Percentiles rank a stretch among this genome's conserved stretches.
Evolutionary conservation across 2,888 invertebrate species (phyloP).

Genomic region (Phasia obesa): DNA sequence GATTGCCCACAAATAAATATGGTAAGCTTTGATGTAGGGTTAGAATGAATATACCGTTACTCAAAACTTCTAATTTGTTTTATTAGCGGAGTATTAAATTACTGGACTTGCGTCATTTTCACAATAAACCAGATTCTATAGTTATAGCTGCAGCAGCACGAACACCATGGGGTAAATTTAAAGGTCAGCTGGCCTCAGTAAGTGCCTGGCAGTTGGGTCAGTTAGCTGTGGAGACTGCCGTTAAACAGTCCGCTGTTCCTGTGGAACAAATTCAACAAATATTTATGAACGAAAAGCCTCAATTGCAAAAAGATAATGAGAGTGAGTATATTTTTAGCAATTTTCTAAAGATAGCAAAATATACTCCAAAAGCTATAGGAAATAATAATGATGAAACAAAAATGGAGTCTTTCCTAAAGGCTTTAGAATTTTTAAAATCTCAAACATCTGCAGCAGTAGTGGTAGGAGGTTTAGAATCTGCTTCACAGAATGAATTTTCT

Average conservation of each 20-base stretch:
- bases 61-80: background rate
- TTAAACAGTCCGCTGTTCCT: slow-evolving; percentile 90
- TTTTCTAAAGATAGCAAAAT: slow-evolving; percentile 42
- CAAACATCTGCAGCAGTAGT: background rate
- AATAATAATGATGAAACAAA: background rate
- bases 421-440: slow-evolving; percentile 30
- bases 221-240: slow-evolving; percentile 90
- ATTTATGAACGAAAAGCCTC: slow-evolving; percentile 84
- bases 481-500: slow-evolving; percentile 11
- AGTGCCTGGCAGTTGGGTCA: slow-evolving; percentile 93
- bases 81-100: background rate
- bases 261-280: slow-evolving; percentile 94
- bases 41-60: background rate
- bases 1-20: background rate
- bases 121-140: slow-evolving; percentile 85
- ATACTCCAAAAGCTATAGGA: background rate
- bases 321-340: slow-evolving; percentile 8
- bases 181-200: slow-evolving; percentile 89
- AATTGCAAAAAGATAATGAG: background rate
- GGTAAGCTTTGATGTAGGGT: background rate
- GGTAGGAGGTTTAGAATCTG: slow-evolving; percentile 37
- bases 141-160: slow-evolving; percentile 95
- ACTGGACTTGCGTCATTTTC: background rate
- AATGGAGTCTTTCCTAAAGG: slow-evolving; percentile 11
- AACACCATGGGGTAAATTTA: slow-evolving; percentile 97